Conservation (phyloP, 2,797 vertebrate genomes). For the Etheostoma perlongum region DNA sequence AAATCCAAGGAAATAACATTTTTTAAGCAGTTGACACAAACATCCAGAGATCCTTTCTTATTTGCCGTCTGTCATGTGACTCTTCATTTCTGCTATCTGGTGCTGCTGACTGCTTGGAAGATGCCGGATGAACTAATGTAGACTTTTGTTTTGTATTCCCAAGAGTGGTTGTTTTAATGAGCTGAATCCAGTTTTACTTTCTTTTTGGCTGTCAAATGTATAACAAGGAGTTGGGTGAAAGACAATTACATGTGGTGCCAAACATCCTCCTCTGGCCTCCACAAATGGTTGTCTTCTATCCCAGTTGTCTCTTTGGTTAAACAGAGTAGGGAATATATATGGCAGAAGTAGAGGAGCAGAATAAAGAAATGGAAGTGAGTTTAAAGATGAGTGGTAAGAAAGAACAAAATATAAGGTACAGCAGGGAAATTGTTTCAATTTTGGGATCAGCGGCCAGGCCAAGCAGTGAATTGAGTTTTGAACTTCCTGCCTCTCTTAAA, state of each 20-base stretch:
- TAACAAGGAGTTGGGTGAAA: background rate
- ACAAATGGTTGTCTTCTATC: background rate
- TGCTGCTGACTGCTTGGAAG: background rate
- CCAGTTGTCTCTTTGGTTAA: background rate
- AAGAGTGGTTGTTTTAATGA: background rate
- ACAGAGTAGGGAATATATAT: background rate
- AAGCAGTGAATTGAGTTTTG: constrained; percentile 45
- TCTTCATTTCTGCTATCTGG: background rate
- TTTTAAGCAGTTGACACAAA: background rate
- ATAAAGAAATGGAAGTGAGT: background rate
- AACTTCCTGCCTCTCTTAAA: constrained; percentile 26
- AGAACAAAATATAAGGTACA: background rate
- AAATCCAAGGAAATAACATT: too few relatives aligned
- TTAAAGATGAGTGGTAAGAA: background rate
- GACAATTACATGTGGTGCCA: background rate
- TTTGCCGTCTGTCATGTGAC: background rate
- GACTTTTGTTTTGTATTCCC: background rate
- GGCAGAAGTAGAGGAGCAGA: background rate
- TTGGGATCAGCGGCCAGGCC: constrained; percentile 6
- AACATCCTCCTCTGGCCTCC: background rate
- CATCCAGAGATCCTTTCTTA: too few relatives aligned
- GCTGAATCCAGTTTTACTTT: background rate
- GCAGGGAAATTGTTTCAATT: constrained; percentile 36
- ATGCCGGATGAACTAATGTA: constrained; percentile 1
- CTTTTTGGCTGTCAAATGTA: constrained; percentile 1